Conservation (phyloP, 2,888 invertebrate genomes). For the Leptura quadrifasciata region DNA sequence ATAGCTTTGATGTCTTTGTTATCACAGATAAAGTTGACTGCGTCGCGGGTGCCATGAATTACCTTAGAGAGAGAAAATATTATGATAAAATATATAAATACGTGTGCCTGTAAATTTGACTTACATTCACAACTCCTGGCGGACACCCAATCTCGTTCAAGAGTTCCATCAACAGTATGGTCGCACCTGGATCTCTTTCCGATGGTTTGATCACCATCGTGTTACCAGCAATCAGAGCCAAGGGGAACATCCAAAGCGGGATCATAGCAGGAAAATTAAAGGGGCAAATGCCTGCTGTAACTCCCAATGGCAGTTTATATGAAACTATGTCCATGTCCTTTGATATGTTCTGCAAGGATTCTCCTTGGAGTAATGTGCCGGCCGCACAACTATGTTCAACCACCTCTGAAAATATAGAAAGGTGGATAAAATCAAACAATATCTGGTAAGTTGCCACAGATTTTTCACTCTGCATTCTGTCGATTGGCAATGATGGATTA, state of each 20-base stretch:
- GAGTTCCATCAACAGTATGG: slow-evolving; percentile 95
- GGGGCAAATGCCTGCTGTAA: slow-evolving; percentile 96
- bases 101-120: slow-evolving; percentile 49
- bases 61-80: slow-evolving; percentile 73
- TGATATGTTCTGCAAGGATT: slow-evolving; percentile 89
- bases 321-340: slow-evolving; percentile 98
- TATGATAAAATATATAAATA: background rate
- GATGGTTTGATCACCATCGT: slow-evolving; percentile 97
- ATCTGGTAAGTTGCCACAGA: no score
- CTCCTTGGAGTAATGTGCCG: slow-evolving; percentile 93
- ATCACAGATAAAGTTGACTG: slow-evolving; percentile 98
- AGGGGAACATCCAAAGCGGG: slow-evolving; percentile 96
- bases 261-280: slow-evolving; percentile 99
- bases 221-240: slow-evolving; percentile 93
- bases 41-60: slow-evolving; percentile 95
- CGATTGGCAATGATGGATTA: no score
- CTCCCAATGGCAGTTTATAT: slow-evolving; percentile 93
- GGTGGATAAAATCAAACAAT: no score
- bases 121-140: slow-evolving; percentile 94
- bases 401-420: slow-evolving; percentile 81
- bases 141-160: slow-evolving; percentile 96
- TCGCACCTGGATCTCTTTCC: slow-evolving; percentile 97
- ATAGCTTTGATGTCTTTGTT: slow-evolving; percentile 96
- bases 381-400: slow-evolving; percentile 98
- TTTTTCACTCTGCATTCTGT: no score